phyloP scores from a whole-genome alignment of 2,113 vertebrate species.

The Osmerus eperlanus region DNA sequence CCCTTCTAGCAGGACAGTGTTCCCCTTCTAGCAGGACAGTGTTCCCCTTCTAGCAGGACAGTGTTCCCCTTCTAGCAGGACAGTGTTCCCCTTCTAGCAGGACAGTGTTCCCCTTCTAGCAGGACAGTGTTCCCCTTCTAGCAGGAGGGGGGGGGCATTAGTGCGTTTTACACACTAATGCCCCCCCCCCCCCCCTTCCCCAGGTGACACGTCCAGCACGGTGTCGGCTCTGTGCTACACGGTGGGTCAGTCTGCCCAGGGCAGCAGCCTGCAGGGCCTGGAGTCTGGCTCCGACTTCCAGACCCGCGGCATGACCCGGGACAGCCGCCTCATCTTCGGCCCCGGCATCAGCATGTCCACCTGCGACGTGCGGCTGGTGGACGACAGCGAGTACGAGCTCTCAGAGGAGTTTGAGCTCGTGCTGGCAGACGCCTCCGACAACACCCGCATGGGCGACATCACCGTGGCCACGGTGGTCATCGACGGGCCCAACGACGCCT shows the following conservation, averaged over 20 bases:
- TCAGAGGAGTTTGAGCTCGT: slow-evolving; percentile 92
- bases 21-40: no score
- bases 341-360: slow-evolving; percentile 81
- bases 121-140: no score
- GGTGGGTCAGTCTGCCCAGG: slow-evolving; percentile 80
- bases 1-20: no score
- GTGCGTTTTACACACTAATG: not conserved
- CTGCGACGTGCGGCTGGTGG: slow-evolving; percentile 85
- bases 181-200: slow-evolving; percentile 9
- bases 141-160: no score
- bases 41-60: no score
- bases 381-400: slow-evolving; percentile 94
- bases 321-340: slow-evolving; percentile 81
- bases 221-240: slow-evolving; percentile 93
- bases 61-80: no score
- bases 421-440: slow-evolving; percentile 80
- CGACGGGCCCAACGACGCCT: slow-evolving; percentile 90
- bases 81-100: no score
- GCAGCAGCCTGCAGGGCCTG: slow-evolving; percentile 83
- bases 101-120: no score
- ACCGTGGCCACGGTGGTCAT: slow-evolving; percentile 81
- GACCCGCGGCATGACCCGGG: slow-evolving; percentile 76
- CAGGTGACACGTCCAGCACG: slow-evolving; percentile 86
- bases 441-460: slow-evolving; percentile 78
- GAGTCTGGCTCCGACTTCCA: slow-evolving; percentile 93